These are phyloP conservation scores for Teleiodes luculella DNA, from an alignment of 2,888 invertebrate genomes.

Conservation along the genomic window DNA sequence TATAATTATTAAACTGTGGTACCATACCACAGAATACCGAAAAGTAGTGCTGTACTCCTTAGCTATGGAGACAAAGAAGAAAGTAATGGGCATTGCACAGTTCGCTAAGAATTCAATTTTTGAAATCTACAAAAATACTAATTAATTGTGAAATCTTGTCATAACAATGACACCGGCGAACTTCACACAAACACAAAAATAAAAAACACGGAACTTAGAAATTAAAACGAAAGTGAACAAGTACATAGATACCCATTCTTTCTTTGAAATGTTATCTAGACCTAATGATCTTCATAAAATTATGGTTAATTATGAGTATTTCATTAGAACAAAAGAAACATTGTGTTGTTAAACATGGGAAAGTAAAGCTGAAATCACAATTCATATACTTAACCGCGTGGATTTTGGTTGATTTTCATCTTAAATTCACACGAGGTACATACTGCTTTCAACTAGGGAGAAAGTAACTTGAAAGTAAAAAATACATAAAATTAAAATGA, in stretches of 20 bases:
- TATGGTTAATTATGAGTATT: constrained; percentile 32
- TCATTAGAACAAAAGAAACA: constrained; percentile 39
- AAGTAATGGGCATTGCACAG: too few relatives aligned
- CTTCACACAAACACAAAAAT: neutral
- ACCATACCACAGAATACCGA: too few relatives aligned
- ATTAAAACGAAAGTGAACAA: neutral
- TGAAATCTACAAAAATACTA: neutral
- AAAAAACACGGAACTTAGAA: neutral
- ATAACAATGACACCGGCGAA: neutral
- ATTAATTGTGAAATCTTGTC: neutral
- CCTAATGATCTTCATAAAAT: neutral
- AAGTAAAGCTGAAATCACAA: constrained; percentile 41
- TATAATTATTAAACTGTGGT: too few relatives aligned
- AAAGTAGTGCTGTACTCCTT: too few relatives aligned
- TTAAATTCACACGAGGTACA: neutral
- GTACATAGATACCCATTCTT: neutral
- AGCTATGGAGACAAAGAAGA: too few relatives aligned
- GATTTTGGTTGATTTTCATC: neutral
- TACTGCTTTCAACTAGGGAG: neutral
- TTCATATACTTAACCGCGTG: constrained; percentile 5
- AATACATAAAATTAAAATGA: neutral
- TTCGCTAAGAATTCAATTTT: too few relatives aligned
- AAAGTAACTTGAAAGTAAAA: neutral
- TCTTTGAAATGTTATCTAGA: constrained; percentile 3
- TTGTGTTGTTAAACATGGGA: constrained; percentile 28